Percentiles rank a stretch among this genome's conserved stretches.
phyloP scores from a whole-genome alignment of 1,140 invertebrate genomes.

The Zelostemma sp. region DNA sequence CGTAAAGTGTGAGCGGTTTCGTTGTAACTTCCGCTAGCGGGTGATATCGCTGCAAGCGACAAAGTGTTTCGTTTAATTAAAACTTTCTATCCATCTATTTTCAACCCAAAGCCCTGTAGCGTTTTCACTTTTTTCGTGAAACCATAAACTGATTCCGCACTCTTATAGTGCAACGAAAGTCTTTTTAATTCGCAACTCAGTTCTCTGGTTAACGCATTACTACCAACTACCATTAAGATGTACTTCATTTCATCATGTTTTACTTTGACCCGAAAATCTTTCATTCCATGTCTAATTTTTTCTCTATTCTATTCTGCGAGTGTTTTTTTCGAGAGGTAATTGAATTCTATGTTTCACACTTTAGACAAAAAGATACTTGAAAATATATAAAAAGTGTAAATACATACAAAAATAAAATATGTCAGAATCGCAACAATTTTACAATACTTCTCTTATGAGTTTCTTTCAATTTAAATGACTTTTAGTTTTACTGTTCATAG shows the following conservation, averaged over 20 bases:
- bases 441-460: too few relatives aligned
- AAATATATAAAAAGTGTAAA: too few relatives aligned
- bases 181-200: constrained; percentile 2
- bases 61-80: constrained; percentile 29
- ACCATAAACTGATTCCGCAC: constrained; percentile 8
- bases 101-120: not conserved
- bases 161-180: not conserved
- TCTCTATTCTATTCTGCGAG: not conserved
- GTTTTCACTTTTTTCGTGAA: not conserved
- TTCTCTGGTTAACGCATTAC: constrained; percentile 1
- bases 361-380: not conserved
- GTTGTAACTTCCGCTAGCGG: constrained; percentile 76
- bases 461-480: too few relatives aligned
- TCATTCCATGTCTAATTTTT: not conserved
- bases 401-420: too few relatives aligned
- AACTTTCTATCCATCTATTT: constrained; percentile 15
- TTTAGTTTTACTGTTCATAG: too few relatives aligned
- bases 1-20: constrained; percentile 80
- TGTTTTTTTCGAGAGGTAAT: too few relatives aligned
- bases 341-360: too few relatives aligned
- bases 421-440: too few relatives aligned
- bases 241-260: not conserved
- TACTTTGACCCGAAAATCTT: not conserved
- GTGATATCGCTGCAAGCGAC: constrained; percentile 75
- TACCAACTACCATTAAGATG: constrained; percentile 16